Evolutionary conservation across 1,140 invertebrate species (phyloP), one percentile per base, ranked within the genome.

Genomic region (Protaetia brevitarsis): DNA sequence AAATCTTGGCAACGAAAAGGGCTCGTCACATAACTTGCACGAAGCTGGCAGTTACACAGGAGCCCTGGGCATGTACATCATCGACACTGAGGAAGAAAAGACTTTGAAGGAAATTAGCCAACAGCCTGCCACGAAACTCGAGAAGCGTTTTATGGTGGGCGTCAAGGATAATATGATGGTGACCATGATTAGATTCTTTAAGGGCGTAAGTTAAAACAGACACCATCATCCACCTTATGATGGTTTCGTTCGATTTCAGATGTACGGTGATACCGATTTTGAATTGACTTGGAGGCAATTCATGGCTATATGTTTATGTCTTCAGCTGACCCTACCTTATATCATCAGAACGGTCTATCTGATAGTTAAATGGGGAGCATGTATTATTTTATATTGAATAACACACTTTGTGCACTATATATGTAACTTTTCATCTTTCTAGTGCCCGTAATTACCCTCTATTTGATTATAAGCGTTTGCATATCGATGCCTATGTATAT

Each of bases 401-500:
- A 51, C 26, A 23, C 10, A 51, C 7, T 21, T n/a, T 2, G 41
- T 51, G 10, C 11, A 23, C 16, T 19, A 51, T 5, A 1, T 8
- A 8, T 5, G 8, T 21, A 51, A 23, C 16, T 19, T 6, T 7
- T 59, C 13, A 29, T 3, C 30, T 7, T 59, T 59, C 6, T 16
- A 59, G 57, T 59, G 16, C 26, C 29, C 11, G 57, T 59, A 4
- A 6, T 59, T 11, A n/a, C 13, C 8, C 13, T 31, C 2, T 21
- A 59, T 6, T n/a, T 28, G 0, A 1, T 29, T 7, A 28, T 59
- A 11, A 7, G 2, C 26, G 8, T n/a, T 28, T 59, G 8, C 19
- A 28, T 59, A 8, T n/a, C 26, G 2, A 31, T 59, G 57, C 57
- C 57, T n/a, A 5, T 59, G 1, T 59, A 59, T 27, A 59, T 59